These are phyloP conservation scores for Gallirallus australis DNA, from an alignment of 2,797 vertebrate species.

Conservation along the genomic window DNA sequence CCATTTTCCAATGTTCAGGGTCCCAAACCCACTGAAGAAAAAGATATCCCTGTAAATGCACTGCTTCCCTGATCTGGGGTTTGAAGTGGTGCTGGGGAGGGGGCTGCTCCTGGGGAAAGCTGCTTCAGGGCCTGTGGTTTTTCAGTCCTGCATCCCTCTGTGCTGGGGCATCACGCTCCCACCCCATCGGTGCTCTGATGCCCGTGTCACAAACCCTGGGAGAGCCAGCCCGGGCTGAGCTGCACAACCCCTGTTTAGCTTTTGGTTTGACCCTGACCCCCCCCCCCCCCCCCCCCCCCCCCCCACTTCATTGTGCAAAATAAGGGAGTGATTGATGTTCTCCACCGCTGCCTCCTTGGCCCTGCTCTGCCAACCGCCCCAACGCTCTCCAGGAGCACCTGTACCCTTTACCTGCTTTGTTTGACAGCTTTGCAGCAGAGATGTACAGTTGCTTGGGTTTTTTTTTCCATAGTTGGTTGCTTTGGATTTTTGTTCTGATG, in stretches of 20 bases:
- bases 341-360: background rate
- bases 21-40: background rate
- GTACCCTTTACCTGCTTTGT: background rate
- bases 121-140: background rate
- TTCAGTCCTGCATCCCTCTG: background rate
- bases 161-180: background rate
- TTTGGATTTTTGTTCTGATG: background rate
- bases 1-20: background rate
- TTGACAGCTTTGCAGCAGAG: background rate
- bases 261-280: fast-evolving
- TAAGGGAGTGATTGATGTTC: background rate
- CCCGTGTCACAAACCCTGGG: fast-evolving
- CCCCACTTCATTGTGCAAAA: background rate
- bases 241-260: background rate
- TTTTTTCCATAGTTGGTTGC: background rate
- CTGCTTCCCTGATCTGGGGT: background rate
- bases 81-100: background rate
- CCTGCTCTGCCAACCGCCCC: background rate
- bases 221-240: background rate
- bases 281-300: too few relatives aligned
- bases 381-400: fast-evolving
- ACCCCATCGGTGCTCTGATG: background rate
- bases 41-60: background rate
- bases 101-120: background rate
- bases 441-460: background rate